Percentiles rank a stretch among this genome's conserved stretches.
Evolutionary conservation across 2,888 invertebrate species (phyloP).

Genomic region (Malthinus flaveolus): DNA sequence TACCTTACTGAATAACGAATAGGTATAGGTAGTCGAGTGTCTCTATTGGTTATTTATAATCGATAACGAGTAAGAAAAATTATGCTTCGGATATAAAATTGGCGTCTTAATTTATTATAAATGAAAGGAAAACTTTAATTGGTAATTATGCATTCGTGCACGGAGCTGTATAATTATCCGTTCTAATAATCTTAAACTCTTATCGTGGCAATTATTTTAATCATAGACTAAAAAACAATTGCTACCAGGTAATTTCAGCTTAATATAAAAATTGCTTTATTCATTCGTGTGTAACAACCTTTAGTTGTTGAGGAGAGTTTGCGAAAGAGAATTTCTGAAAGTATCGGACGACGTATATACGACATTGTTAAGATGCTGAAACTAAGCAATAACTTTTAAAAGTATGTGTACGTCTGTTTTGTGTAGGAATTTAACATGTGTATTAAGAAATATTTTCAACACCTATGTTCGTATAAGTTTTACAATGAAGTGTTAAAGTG

Average conservation of each 20-base stretch:
- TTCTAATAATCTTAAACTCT: constrained; percentile 6
- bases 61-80: too few relatives aligned
- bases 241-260: not conserved
- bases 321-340: too few relatives aligned
- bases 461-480: constrained; percentile 25
- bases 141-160: constrained; percentile 1
- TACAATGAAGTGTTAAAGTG: constrained; percentile 27
- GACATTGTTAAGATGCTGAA: not conserved
- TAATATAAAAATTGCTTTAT: too few relatives aligned
- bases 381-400: constrained; percentile 19
- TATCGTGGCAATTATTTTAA: constrained; percentile 3
- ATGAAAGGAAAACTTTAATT: not conserved
- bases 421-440: constrained; percentile 30
- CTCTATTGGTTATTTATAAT: too few relatives aligned
- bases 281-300: too few relatives aligned
- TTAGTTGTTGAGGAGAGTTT: too few relatives aligned
- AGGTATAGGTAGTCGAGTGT: too few relatives aligned
- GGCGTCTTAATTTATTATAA: too few relatives aligned
- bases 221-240: constrained; percentile 1
- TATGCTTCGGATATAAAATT: too few relatives aligned
- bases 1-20: too few relatives aligned
- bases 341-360: too few relatives aligned
- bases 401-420: constrained; percentile 18
- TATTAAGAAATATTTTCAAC: constrained; percentile 22
- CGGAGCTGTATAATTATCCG: constrained; percentile 1